A percentile compares a stretch with the other conserved stretches of the same genome.
Conservation (phyloP, 2,888 invertebrate species). For the Meiosimyza decipiens region DNA sequence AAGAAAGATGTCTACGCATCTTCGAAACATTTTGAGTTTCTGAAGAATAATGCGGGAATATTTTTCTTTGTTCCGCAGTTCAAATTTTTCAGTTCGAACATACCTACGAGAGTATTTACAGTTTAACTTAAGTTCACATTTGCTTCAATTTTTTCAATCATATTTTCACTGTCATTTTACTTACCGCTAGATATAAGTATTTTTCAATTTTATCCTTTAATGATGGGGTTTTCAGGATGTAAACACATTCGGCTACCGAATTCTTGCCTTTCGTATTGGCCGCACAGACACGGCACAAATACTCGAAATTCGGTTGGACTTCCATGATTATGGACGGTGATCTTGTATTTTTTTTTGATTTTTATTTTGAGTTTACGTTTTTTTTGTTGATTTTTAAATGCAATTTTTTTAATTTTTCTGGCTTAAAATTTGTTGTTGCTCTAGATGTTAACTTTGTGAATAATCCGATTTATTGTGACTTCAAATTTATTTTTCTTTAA, state of each 20-base stretch:
- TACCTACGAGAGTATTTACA: too few species aligned
- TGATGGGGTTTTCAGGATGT: slow-evolving; percentile 58
- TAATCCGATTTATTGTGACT: slow-evolving; percentile 18
- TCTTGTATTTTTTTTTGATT: slow-evolving; percentile 18
- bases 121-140: background rate
- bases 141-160: background rate
- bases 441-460: background rate
- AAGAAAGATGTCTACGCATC: too few species aligned
- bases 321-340: slow-evolving; percentile 50
- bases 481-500: slow-evolving; percentile 1
- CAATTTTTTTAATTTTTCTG: slow-evolving; percentile 16
- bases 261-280: slow-evolving; percentile 60
- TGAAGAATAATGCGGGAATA: too few species aligned
- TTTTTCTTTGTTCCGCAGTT: too few species aligned
- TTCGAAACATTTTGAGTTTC: too few species aligned
- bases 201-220: slow-evolving; percentile 58
- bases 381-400: slow-evolving; percentile 31
- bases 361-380: slow-evolving; percentile 12
- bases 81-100: too few species aligned
- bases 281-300: slow-evolving; percentile 60
- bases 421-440: too few species aligned
- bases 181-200: slow-evolving; percentile 56
- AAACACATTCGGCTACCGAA: slow-evolving; percentile 60
- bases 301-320: slow-evolving; percentile 54
- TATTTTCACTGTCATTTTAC: too few species aligned